Base-by-base conservation (phyloP, 2,888 invertebrate genomes). In the Tanytarsus gracilentus region DNA sequence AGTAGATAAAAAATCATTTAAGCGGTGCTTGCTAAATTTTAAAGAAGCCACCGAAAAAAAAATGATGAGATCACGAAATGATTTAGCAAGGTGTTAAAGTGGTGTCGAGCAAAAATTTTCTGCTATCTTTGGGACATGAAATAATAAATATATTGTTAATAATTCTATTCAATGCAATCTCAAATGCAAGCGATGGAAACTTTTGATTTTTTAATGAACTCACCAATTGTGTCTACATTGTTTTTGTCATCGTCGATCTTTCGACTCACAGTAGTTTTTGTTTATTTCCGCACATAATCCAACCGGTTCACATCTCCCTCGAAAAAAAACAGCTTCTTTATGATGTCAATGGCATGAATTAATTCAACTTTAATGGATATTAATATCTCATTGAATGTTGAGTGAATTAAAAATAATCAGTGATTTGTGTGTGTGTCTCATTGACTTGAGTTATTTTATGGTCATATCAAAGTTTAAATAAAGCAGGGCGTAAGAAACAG, bases 341-440 rank as follows among this genome's bases (percentile, higher is more conserved):
- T 33, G 33, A 9, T 33, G 33, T 33, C 9, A 33, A 5, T n/a
- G 9, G 33, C 9, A 33, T 11, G 3, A 33, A 3, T n/a, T 2
- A 5, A n/a, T n/a, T 44, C 9, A 23, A 44, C 44, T 11, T 44
- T 44, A 44, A 44, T 44, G 44, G 44, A 44, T 23, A 36, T 51
- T 51, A 27, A 51, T 29, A 49, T 7, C 4, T 23, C n/a, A 14
- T 48, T 23, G 4, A 14, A 8, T 50, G 6, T 50, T 50, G 29
- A 14, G 16, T 51, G 29, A 51, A 30, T 27, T 51, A 27, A 51
- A 48, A 51, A 51, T 51, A 16, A 51, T 51, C 51, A 27, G 23
- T 51, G 14, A 36, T 36, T 36, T 36, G 36, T 36, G 36, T 14
- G n/a, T n/a, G n/a, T n/a, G n/a, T n/a, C n/a, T n/a, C n/a, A n/a